Base-by-base conservation (phyloP, 1,140 invertebrate species). In the Drosophila lacertosa region DNA sequence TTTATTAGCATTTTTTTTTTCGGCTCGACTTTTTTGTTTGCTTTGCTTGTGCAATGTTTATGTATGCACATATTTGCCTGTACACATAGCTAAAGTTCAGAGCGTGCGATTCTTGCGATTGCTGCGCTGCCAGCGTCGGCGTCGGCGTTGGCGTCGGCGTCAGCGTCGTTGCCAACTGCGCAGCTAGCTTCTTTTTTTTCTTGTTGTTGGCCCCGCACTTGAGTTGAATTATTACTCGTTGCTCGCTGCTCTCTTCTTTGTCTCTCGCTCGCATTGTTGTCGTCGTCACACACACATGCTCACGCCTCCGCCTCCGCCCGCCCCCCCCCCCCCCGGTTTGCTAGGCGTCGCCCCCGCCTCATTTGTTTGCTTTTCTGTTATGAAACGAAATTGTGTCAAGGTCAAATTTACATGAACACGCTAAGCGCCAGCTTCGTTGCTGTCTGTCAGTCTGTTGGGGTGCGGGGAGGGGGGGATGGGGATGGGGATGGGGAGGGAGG, bases 371-470 rank as follows among this genome's bases (percentile, higher is more conserved):
- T 88, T 80, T 44, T 86, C 77, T 81, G 82, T 86, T 88, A 74
- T 86, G 81, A 88, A 86, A 88, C 70, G 74, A 71, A 86, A 86
- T 86, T 86, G 81, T 86, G 81, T 86, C 81, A 86, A 86, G 81
- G 81, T 88, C 81, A 70, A 81, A 86, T 86, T 86, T 86, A 83
- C 81, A 86, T 86, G 82, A 86, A 81, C 82, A 88, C 74, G 81
- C 74, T 86, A 86, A 86, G 82, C 82, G 72, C 70, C 65, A 64
- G 69, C 69, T 20, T 67, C 47, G 67, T 10, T 24, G 54, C 20
- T 32, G 55, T 29, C 13, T 3, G 11, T 18, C 48, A 16, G 6
- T 26, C 22, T 35, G 20, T n/a, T 20, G 5, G 13, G 15, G 47
- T 33, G 24, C 47, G 65, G 26, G 13, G 65, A 35, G 47, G 33